phyloP scores from a whole-genome alignment of 2,888 invertebrate species.

The Platycnemis pennipes region DNA sequence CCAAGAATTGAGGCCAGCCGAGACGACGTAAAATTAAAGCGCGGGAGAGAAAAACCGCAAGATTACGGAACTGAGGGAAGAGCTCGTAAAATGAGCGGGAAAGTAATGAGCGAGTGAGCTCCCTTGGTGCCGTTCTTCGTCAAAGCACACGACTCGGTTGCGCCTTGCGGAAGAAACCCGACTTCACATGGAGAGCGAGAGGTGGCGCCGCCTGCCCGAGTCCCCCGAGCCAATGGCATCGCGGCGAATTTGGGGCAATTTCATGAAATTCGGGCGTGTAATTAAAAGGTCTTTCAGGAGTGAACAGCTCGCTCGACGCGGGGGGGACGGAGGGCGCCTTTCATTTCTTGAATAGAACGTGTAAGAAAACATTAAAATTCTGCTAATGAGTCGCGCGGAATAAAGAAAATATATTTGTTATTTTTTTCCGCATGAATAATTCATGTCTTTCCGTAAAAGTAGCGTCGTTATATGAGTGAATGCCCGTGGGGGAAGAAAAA shows the following conservation, averaged over 20 bases:
- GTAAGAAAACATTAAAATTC: background rate
- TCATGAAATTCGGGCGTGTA: slow-evolving; percentile 17
- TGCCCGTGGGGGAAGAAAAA: background rate
- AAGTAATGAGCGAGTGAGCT: background rate
- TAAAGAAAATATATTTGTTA: background rate
- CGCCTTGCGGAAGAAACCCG: background rate
- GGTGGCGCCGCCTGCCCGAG: background rate
- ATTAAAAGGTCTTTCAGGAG: background rate
- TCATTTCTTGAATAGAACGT: slow-evolving; percentile 35
- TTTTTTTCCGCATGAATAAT: background rate
- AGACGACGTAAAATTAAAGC: background rate
- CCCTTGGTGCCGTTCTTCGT: background rate
- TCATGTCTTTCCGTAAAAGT: background rate
- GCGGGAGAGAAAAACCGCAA: background rate
- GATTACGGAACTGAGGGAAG: background rate
- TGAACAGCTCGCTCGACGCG: background rate
- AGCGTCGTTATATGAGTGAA: background rate
- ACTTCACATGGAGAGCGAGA: background rate
- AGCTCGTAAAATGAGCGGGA: background rate
- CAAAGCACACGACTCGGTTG: background rate
- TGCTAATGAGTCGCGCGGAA: slow-evolving; percentile 11
- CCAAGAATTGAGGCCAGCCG: background rate
- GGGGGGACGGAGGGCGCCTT: background rate
- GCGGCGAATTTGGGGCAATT: background rate
- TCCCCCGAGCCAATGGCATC: background rate